These are phyloP conservation scores for Drosophila asahinai DNA, from an alignment of 1,140 invertebrate species.

Conservation along the genomic window DNA sequence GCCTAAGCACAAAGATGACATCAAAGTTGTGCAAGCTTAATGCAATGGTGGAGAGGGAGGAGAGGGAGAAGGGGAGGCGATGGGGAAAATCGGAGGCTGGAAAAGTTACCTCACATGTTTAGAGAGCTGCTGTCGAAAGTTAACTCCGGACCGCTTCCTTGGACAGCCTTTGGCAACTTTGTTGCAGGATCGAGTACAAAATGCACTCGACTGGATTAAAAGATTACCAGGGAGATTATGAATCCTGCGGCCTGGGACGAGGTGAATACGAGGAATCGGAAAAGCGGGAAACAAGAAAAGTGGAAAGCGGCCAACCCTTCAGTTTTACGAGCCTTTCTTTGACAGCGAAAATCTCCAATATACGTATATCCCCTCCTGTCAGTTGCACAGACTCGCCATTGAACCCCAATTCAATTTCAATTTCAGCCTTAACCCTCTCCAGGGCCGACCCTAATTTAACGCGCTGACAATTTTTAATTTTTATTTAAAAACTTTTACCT, in stretches of 20 bases:
- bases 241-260: conserved; percentile 42
- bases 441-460: conserved; percentile 73
- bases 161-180: conserved; percentile 70
- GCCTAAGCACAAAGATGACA: conserved; percentile 80
- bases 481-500: conserved; percentile 79
- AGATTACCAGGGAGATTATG: conserved; percentile 82
- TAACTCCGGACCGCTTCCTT: conserved; percentile 47
- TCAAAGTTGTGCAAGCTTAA: conserved; percentile 76
- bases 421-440: conserved; percentile 37
- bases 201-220: conserved; percentile 84
- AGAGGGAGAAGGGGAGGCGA: not conserved
- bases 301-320: conserved; percentile 15
- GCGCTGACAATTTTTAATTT: conserved; percentile 83
- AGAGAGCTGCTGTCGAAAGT: conserved; percentile 50
- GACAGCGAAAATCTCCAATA: conserved; percentile 26
- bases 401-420: conserved; percentile 68
- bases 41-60: conserved; percentile 42
- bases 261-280: not conserved
- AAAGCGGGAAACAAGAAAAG: not conserved
- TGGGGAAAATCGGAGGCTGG: not conserved
- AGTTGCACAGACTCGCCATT: conserved; percentile 15
- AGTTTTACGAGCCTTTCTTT: conserved; percentile 25
- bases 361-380: conserved; percentile 6
- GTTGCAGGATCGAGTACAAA: conserved; percentile 82
- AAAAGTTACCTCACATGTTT: conserved; percentile 66